Base-by-base conservation (phyloP, 2,888 invertebrate genomes). In the Cabera pusaria region DNA sequence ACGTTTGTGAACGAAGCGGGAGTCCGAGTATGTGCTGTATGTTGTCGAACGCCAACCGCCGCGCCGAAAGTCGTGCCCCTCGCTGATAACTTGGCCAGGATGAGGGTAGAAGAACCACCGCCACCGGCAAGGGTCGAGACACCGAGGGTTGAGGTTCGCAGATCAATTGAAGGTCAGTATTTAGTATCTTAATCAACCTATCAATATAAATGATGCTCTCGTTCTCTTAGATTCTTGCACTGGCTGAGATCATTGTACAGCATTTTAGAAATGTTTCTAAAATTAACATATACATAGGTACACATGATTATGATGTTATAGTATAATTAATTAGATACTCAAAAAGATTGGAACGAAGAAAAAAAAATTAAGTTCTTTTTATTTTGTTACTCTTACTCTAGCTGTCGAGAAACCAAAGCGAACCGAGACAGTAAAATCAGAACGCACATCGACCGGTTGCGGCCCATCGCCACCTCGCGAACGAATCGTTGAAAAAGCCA, bases 1-100 rank as follows among this genome's bases (percentile, higher is more conserved):
- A 97, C 97, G 0, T 97, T 93, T 69, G 94, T 96, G 1, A 97
- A 97, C 69, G 93, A 94, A 44, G 85, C 94, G 0, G 94, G 93
- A 8, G 92, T 93, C 0, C 92, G 93, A 56, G 94, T 97, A 19
- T 97, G 97, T 67, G 90, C 91, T 6, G 93, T 97, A 29, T 97
- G 97, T 69, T 97, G 97, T 65, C 96, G 96, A 69, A 97, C 97
- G 0, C 92, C 93, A 0, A 90, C 90, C 5, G 68, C 76, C 5
- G 74, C 69, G 20, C 74, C 87, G 5, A 63, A 59, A 36, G 52
- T 69, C 6, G 49, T 78, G 25, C n/a, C n/a, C n/a, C n/a, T n/a
- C n/a, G 26, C 42, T n/a, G 54, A 60, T 11, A 17, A 57, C 9
- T 41, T 32, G 14, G 52, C 49, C 8, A 57, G 57, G 31, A 56